Percentiles rank a stretch among this genome's conserved stretches.
Evolutionary conservation across 2,888 invertebrate species (phyloP).

Genomic region (Odontocerum albicorne): DNA sequence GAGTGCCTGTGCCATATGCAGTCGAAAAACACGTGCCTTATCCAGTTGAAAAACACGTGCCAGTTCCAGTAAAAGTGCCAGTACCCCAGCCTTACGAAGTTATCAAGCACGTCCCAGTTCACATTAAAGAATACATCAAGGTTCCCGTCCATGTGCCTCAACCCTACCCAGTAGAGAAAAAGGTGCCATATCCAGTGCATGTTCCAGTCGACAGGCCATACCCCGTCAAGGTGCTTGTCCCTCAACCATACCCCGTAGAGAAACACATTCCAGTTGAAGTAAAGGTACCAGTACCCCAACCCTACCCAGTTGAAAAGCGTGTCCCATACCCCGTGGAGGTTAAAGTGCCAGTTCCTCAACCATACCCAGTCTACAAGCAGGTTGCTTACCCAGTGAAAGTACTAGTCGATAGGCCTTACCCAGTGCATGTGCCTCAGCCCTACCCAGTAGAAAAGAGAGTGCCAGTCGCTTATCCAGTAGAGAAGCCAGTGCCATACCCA

Average conservation of each 20-base stretch:
- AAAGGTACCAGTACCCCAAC: slow-evolving; percentile 73
- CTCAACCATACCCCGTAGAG: slow-evolving; percentile 80
- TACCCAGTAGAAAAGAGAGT: slow-evolving; percentile 65
- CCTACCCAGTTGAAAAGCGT: slow-evolving; percentile 77
- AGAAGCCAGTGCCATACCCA: slow-evolving; percentile 63
- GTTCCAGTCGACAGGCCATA: slow-evolving; percentile 77
- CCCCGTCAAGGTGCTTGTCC: slow-evolving; percentile 77
- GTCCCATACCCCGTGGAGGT: slow-evolving; percentile 72
- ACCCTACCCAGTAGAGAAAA: slow-evolving; percentile 79
- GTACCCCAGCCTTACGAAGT: slow-evolving; percentile 75
- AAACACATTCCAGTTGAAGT: slow-evolving; percentile 75
- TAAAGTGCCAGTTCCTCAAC: slow-evolving; percentile 75
- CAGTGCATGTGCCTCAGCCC: slow-evolving; percentile 66
- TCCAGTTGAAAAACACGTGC: slow-evolving; percentile 67
- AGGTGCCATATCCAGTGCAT: slow-evolving; percentile 69
- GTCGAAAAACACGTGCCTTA: slow-evolving; percentile 66
- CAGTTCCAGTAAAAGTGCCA: slow-evolving; percentile 68
- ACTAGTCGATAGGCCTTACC: slow-evolving; percentile 69
- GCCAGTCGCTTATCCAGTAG: slow-evolving; percentile 63
- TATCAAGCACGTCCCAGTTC: slow-evolving; percentile 67
- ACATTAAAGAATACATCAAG: slow-evolving; percentile 77
- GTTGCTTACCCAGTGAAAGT: slow-evolving; percentile 69
- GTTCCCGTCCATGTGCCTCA: slow-evolving; percentile 76
- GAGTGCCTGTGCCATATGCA: slow-evolving; percentile 65
- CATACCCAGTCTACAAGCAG: slow-evolving; percentile 69